Evolutionary conservation across 2,113 vertebrate genomes (phyloP).

Genomic region (Ascaphus truei): DNA sequence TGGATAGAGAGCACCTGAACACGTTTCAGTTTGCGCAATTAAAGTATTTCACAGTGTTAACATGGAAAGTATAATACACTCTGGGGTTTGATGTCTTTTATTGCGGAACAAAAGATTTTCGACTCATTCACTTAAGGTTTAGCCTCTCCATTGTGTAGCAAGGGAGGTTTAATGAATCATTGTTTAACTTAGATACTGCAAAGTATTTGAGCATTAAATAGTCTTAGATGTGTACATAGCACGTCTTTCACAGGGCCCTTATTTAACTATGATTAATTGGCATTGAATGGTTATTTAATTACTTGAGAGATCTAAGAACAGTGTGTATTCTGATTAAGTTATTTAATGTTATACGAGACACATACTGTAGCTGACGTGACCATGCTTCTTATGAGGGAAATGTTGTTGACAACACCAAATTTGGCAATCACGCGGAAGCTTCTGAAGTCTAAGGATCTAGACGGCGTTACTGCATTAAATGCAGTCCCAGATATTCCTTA

Average conservation of each 20-base stretch:
- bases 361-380: slow-evolving; percentile 30
- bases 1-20: slow-evolving; percentile 72
- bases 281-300: slow-evolving; percentile 73
- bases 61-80: slow-evolving; percentile 71
- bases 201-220: slow-evolving; percentile 79
- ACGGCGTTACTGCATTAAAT: background rate
- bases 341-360: slow-evolving; percentile 56
- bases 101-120: slow-evolving; percentile 79
- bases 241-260: slow-evolving; percentile 62
- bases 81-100: slow-evolving; percentile 76
- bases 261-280: slow-evolving; percentile 76
- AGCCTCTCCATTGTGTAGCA: slow-evolving; percentile 75
- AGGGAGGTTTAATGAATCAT: slow-evolving; percentile 85
- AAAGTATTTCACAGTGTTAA: slow-evolving; percentile 70
- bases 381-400: slow-evolving; percentile 21
- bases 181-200: slow-evolving; percentile 82
- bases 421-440: background rate
- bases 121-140: slow-evolving; percentile 72
- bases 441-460: background rate
- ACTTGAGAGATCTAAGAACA: slow-evolving; percentile 64
- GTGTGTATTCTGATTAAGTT: slow-evolving; percentile 66
- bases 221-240: slow-evolving; percentile 63
- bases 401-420: background rate
- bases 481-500: background rate
- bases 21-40: slow-evolving; percentile 72